Base-by-base conservation (phyloP, 2,797 vertebrate genomes). In the Meda fulgida region DNA sequence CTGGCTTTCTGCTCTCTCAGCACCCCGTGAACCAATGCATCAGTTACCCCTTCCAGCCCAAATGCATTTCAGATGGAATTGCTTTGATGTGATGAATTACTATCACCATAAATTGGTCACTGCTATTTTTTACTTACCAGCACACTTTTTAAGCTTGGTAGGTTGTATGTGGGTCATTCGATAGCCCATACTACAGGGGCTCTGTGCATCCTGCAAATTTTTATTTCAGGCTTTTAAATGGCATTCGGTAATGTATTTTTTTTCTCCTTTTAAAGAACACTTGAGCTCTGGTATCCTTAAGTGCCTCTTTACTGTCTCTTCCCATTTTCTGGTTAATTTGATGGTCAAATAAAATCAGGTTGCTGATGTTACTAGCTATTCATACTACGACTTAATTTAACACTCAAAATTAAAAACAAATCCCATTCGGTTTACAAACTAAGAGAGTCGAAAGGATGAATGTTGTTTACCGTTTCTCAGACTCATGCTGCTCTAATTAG, bases 11-110 rank as follows among this genome's bases (percentile, higher is more conserved):
- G 83, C 40, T 60, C 51, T 80, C 29, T 60, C 63, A 46, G 77
- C 48, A 51, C 38, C 63, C 48, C 3, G 6, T 70, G 65, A 87
- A 60, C 51, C 82, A 63, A 78, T 87, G 43, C 86, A 53, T 85
- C 78, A 85, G 72, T 67, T 73, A 60, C 76, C 21, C 36, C 31
- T n/a, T 72, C 21, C 3, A 81, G 75, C 58, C 81, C 78, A 77
- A 70, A 81, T 78, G 67, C 36, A n/a, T 79, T 82, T 87, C 66
- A 87, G 83, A 72, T 78, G 73, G 73, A 78, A 79, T 72, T 84
- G 77, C 83, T 84, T 84, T 79, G 83, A 84, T 72, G 76, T 79
- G 66, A 77, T 78, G 66, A 78, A 82, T 81, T 67, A 72, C 67
- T 85, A 78, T 85, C 73, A 58, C 65, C 83, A 65, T 82, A 65